These are phyloP conservation scores for Dipodomys stephensi DNA, from an alignment of 2,113 vertebrate species.

Conservation along the genomic window DNA sequence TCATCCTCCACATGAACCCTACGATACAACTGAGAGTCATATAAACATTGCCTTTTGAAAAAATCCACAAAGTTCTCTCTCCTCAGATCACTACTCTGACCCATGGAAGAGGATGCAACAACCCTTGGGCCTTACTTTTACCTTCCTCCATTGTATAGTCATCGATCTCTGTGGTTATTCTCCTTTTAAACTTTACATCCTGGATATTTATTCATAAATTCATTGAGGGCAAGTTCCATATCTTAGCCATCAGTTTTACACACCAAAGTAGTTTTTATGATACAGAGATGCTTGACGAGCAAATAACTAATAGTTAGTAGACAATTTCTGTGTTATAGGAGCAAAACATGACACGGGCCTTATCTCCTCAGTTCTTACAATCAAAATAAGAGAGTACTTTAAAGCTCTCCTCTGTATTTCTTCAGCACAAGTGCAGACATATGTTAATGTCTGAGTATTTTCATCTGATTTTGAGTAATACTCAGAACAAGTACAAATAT, in stretches of 20 bases:
- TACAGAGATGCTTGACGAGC: background rate
- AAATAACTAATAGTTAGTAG: background rate
- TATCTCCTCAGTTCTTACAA: background rate
- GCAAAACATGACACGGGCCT: background rate
- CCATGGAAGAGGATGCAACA: background rate
- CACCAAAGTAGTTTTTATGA: background rate
- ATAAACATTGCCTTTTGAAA: background rate
- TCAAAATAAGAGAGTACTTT: background rate
- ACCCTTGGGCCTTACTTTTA: background rate
- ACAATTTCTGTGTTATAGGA: background rate
- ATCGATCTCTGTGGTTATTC: no score
- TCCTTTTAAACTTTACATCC: background rate
- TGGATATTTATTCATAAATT: background rate
- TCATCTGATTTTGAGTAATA: background rate
- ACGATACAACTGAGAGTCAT: background rate
- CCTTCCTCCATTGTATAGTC: no score
- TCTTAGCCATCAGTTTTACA: background rate
- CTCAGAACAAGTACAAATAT: background rate
- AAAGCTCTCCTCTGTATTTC: background rate
- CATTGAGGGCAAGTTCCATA: background rate
- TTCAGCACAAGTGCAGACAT: background rate
- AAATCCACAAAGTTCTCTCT: background rate
- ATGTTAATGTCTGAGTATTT: background rate
- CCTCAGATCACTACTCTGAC: background rate
- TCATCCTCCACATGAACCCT: background rate